A percentile compares a stretch with the other conserved stretches of the same genome.
These are phyloP conservation scores for Drosophila insularis DNA, from an alignment of 1,140 invertebrate genomes.

Conservation along the genomic window DNA sequence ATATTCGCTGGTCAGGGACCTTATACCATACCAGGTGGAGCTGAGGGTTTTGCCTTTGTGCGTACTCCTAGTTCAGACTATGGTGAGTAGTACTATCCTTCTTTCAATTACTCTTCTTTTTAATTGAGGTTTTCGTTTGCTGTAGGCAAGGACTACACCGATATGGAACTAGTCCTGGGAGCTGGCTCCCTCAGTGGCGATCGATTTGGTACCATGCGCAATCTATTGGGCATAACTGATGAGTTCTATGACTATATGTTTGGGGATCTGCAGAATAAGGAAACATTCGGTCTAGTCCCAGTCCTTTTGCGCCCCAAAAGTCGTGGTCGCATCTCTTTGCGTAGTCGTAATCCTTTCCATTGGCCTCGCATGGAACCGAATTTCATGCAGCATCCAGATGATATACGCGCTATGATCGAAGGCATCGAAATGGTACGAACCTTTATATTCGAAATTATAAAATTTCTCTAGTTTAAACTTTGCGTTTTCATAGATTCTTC, in stretches of 20 bases:
- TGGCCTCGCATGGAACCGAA: conserved; percentile 90
- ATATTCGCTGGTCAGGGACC: conserved; percentile 85
- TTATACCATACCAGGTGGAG: conserved; percentile 88
- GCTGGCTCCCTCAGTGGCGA: conserved; percentile 89
- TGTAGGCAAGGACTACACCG: conserved; percentile 84
- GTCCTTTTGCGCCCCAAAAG: conserved; percentile 90
- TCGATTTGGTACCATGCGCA: conserved; percentile 86
- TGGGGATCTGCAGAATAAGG: conserved; percentile 81
- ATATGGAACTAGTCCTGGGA: conserved; percentile 91
- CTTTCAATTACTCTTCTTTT: too few relatives aligned
- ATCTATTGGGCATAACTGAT: conserved; percentile 86
- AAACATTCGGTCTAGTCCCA: conserved; percentile 87
- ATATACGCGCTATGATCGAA: conserved; percentile 87
- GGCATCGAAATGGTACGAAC: conserved; percentile 87
- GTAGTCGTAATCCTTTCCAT: conserved; percentile 87
- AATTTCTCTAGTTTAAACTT: not conserved
- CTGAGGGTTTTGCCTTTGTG: conserved; percentile 88
- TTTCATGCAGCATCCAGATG: conserved; percentile 88
- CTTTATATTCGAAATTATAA: not conserved
- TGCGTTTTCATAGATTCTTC: conserved; percentile 83
- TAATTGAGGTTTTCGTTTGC: not conserved
- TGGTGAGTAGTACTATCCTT: conserved; percentile 33
- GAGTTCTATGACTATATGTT: conserved; percentile 86
- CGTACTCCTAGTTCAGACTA: conserved; percentile 83
- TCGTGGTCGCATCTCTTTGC: conserved; percentile 87